These are phyloP conservation scores for Maylandia zebra DNA, from an alignment of 2,113 vertebrate genomes.

Conservation along the genomic window DNA sequence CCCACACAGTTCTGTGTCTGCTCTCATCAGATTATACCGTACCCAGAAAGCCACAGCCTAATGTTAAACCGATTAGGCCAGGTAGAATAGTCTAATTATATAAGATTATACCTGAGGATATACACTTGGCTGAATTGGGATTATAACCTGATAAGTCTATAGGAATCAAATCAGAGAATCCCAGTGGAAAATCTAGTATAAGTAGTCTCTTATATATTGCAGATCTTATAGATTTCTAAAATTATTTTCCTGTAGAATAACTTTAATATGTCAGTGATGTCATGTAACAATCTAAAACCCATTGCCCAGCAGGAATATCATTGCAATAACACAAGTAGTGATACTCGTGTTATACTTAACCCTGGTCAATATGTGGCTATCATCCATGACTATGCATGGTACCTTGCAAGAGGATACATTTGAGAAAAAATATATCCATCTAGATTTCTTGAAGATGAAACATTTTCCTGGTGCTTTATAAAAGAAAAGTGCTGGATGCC, in stretches of 20 bases:
- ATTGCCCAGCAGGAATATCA: background rate
- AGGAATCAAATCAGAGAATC: background rate
- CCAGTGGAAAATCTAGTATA: background rate
- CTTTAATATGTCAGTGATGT: background rate
- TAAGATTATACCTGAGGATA: background rate
- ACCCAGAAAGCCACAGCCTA: background rate
- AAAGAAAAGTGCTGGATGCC: background rate
- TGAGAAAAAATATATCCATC: background rate
- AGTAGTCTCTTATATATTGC: background rate
- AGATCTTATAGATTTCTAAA: background rate
- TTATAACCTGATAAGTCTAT: background rate
- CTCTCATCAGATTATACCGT: slow-evolving; percentile 38
- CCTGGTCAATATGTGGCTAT: background rate
- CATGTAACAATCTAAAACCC: background rate
- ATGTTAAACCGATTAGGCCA: slow-evolving; percentile 18
- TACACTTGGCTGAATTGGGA: background rate
- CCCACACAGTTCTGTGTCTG: slow-evolving; percentile 10
- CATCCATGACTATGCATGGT: background rate
- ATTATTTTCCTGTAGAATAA: background rate
- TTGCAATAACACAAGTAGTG: background rate
- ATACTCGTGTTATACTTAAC: background rate
- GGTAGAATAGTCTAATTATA: slow-evolving; percentile 33
- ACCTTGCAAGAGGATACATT: background rate
- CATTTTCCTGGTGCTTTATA: background rate
- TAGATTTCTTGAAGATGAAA: background rate